Conservation (phyloP, 2,113 vertebrate species). For the Hydropotes inermis region DNA sequence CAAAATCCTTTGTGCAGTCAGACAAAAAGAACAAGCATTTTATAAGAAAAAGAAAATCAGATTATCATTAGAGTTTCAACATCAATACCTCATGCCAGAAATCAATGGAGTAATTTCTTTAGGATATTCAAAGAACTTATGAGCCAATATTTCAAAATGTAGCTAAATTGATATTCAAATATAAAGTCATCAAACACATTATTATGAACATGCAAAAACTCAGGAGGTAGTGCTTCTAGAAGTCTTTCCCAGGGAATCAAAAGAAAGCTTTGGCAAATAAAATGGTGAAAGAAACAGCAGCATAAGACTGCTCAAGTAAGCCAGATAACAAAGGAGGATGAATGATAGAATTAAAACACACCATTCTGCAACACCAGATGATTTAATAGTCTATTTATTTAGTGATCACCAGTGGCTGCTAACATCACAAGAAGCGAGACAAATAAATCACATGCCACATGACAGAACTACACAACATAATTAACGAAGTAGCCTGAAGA, state of each 20-base stretch:
- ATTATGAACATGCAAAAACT: not conserved
- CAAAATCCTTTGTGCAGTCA: not conserved
- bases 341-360: not conserved
- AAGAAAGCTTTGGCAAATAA: not conserved
- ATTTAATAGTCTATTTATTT: not conserved
- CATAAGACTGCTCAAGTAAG: not conserved
- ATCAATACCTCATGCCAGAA: conserved; percentile 2
- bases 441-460: not conserved
- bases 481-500: not conserved
- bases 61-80: not conserved
- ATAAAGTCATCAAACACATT: not conserved
- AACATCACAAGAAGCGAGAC: not conserved
- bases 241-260: not conserved
- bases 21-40: not conserved
- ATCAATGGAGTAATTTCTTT: not conserved
- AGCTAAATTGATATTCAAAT: not conserved
- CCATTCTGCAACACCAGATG: not conserved
- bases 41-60: not conserved
- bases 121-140: not conserved
- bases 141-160: not conserved
- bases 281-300: not conserved
- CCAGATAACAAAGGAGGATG: not conserved
- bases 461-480: not conserved
- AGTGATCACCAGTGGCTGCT: not conserved
- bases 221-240: not conserved